phyloP scores from a whole-genome alignment of 30 jellyfish, hydroid and myxozoan genomes.

The Clytia hemisphaerica region DNA sequence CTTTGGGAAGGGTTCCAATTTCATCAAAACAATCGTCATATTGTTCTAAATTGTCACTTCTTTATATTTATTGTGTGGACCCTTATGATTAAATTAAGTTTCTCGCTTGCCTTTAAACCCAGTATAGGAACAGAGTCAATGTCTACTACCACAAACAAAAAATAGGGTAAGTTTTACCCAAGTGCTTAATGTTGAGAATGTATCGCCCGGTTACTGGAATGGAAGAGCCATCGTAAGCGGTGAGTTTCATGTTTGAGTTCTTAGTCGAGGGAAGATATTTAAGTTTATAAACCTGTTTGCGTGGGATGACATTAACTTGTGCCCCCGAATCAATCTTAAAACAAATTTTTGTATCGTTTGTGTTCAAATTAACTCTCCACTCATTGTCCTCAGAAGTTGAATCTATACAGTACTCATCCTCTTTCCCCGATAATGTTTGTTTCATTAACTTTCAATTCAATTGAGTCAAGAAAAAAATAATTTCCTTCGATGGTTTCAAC shows the following conservation, averaged over 20 bases:
- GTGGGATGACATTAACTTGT: slow-evolving; percentile 29
- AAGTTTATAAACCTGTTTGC: slow-evolving; percentile 13
- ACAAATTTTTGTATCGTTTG: slow-evolving; percentile 18
- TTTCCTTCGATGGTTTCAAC: slow-evolving; percentile 3
- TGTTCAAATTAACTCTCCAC: slow-evolving; percentile 25
- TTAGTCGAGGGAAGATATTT: slow-evolving; percentile 19
- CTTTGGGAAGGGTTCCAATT: slow-evolving; percentile 30
- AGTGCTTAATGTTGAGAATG: neutral
- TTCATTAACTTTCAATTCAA: slow-evolving; percentile 7
- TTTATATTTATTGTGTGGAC: slow-evolving; percentile 14
- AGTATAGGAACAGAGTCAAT: slow-evolving; percentile 36
- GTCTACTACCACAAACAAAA: slow-evolving; percentile 29
- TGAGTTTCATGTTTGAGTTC: slow-evolving; percentile 25
- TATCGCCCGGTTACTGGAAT: slow-evolving; percentile 33
- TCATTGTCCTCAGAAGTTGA: no score
- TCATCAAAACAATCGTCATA: slow-evolving; percentile 37
- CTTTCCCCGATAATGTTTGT: no score
- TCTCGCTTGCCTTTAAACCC: slow-evolving; percentile 28
- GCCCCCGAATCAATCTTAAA: slow-evolving; percentile 52
- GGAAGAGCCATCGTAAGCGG: slow-evolving; percentile 38
- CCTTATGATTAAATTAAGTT: slow-evolving; percentile 16
- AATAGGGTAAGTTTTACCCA: neutral
- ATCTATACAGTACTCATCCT: no score
- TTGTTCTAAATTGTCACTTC: slow-evolving; percentile 17
- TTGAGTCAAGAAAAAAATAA: neutral